Percentiles rank a stretch among this genome's conserved stretches.
These are phyloP conservation scores for Euplagia quadripunctaria DNA, from an alignment of 2,888 invertebrate species.

Conservation along the genomic window DNA sequence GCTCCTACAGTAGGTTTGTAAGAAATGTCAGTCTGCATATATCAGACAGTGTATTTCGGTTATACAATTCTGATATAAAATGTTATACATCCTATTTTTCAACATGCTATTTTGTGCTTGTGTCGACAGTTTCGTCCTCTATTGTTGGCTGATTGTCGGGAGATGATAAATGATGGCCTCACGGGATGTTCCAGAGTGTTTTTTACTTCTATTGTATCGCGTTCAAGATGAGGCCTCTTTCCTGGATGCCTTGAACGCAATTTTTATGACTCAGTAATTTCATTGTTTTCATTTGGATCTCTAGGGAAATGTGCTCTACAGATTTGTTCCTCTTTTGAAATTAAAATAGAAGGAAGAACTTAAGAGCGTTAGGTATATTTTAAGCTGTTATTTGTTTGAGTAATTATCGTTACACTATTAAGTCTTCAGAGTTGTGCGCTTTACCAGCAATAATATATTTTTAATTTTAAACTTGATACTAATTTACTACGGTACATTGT, in stretches of 20 bases:
- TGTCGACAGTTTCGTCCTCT: conserved; percentile 34
- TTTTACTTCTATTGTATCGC: conserved; percentile 65
- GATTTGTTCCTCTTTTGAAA: conserved; percentile 32
- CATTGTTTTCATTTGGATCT: conserved; percentile 67
- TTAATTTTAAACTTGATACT: too few species aligned
- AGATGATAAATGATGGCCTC: conserved; percentile 70
- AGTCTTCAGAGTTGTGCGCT: neutral
- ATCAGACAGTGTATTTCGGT: too few species aligned
- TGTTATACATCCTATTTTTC: conserved; percentile 32
- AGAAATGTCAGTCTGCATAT: too few species aligned
- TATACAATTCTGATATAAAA: neutral
- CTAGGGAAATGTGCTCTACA: conserved; percentile 60
- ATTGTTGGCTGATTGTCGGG: conserved; percentile 47
- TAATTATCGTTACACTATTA: neutral
- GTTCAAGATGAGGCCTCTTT: conserved; percentile 64
- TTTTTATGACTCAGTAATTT: conserved; percentile 71
- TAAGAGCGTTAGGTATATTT: too few species aligned
- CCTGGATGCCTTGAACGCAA: conserved; percentile 63
- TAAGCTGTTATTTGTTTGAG: neutral
- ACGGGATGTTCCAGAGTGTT: conserved; percentile 55
- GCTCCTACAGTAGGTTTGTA: too few species aligned
- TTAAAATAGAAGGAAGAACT: neutral
- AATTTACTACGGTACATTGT: too few species aligned
- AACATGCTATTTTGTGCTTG: conserved; percentile 36
- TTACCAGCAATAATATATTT: too few species aligned